phyloP scores from a whole-genome alignment of 2,888 invertebrate species.

The Harmothoe impar region DNA sequence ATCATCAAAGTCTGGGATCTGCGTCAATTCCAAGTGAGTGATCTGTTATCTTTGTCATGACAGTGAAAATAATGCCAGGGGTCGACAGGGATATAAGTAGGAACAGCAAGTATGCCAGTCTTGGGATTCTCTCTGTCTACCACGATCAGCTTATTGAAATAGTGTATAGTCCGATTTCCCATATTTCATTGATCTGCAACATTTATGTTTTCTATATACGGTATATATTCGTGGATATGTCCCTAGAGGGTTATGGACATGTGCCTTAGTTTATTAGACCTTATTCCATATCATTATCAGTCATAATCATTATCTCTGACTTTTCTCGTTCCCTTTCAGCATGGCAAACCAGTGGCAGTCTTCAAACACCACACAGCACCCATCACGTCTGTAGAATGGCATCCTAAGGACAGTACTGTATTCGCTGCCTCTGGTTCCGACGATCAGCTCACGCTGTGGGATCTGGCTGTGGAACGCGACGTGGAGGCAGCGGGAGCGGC shows the following conservation, averaged over 20 bases:
- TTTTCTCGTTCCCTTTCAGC: slow-evolving; percentile 80
- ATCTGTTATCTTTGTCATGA: not conserved
- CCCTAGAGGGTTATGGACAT: not conserved
- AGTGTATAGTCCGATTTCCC: no score
- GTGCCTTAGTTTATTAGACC: not conserved
- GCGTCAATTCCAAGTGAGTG: slow-evolving; percentile 84
- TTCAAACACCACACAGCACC: slow-evolving; percentile 98
- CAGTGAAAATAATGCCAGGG: not conserved
- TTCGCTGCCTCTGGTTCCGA: slow-evolving; percentile 96
- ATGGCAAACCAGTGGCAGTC: slow-evolving; percentile 90
- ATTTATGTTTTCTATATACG: no score
- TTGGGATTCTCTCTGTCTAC: no score
- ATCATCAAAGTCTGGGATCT: slow-evolving; percentile 97
- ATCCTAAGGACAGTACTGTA: slow-evolving; percentile 95
- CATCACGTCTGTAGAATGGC: slow-evolving; percentile 98
- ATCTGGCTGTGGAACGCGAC: slow-evolving; percentile 86
- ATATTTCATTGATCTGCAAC: no score
- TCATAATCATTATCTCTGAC: not conserved
- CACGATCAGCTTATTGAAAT: no score
- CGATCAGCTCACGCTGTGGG: slow-evolving; percentile 98
- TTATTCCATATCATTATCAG: not conserved
- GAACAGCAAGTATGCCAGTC: not conserved
- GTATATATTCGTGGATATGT: no score
- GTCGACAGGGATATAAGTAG: not conserved
- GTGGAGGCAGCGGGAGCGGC: slow-evolving; percentile 70